These are phyloP conservation scores for Periplaneta americana DNA, from an alignment of 1,140 invertebrate species.

Conservation along the genomic window DNA sequence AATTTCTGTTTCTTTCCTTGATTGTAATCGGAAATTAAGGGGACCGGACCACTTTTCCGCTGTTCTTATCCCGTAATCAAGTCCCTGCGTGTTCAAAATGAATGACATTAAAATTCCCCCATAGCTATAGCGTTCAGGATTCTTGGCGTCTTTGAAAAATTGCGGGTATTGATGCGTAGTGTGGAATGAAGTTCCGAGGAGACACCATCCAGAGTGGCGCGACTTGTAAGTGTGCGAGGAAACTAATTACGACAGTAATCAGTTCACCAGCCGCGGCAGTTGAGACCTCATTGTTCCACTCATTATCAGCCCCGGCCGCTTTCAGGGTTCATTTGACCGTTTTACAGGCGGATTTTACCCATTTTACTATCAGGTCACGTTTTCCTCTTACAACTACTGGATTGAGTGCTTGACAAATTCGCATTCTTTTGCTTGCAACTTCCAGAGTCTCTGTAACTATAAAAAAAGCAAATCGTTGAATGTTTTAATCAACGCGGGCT, in stretches of 20 bases:
- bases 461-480: not conserved
- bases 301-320: not conserved
- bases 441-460: not conserved
- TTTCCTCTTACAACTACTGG: no score
- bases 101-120: no score
- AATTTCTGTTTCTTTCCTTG: no score
- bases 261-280: not conserved
- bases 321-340: not conserved
- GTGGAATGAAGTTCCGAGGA: not conserved
- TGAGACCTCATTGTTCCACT: not conserved
- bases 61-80: no score
- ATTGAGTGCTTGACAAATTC: not conserved
- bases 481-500: not conserved
- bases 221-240: not conserved
- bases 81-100: no score
- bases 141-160: not conserved
- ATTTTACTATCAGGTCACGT: not conserved
- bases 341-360: not conserved
- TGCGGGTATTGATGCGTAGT: not conserved
- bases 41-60: no score
- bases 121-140: not conserved
- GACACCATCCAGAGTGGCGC: not conserved
- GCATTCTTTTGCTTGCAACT: not conserved
- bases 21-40: no score
- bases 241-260: not conserved